A percentile compares a stretch with the other conserved stretches of the same genome.
Evolutionary conservation across 2,797 vertebrate genomes (phyloP).

Genomic region (Lophius americanus): DNA sequence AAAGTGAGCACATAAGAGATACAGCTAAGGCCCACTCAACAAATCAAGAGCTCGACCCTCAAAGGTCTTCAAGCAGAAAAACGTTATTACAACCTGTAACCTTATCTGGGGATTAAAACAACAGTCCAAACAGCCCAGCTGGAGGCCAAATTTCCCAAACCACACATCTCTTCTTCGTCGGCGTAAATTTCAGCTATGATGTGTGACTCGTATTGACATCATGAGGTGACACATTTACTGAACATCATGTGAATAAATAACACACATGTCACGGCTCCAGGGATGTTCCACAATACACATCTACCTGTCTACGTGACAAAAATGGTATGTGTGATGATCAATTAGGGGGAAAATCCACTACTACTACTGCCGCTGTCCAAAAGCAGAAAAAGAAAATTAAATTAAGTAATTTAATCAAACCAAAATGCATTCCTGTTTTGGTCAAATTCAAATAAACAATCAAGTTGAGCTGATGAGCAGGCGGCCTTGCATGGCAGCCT

Average conservation of each 20-base stretch:
- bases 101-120: slow-evolving; percentile 47
- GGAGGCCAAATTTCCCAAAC: slow-evolving; percentile 18
- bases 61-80: slow-evolving; percentile 36
- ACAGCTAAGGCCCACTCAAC: slow-evolving; percentile 28
- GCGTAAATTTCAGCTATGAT: neutral
- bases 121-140: slow-evolving; percentile 39
- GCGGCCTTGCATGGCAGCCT: neutral
- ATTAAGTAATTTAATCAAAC: neutral
- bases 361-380: neutral
- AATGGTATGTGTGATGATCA: neutral
- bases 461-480: neutral
- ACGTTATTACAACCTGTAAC: slow-evolving; percentile 40
- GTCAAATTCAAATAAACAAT: slow-evolving; percentile 1
- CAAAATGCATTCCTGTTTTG: neutral
- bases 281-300: neutral
- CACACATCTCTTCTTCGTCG: neutral
- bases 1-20: slow-evolving; percentile 47
- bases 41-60: slow-evolving; percentile 32
- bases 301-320: neutral
- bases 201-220: slow-evolving; percentile 30
- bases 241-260: slow-evolving; percentile 7
- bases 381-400: neutral
- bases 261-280: neutral
- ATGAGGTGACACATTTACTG: slow-evolving; percentile 10
- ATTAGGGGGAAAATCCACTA: neutral